phyloP scores from a whole-genome alignment of 2,113 vertebrate species.

The Pao palembangensis region DNA sequence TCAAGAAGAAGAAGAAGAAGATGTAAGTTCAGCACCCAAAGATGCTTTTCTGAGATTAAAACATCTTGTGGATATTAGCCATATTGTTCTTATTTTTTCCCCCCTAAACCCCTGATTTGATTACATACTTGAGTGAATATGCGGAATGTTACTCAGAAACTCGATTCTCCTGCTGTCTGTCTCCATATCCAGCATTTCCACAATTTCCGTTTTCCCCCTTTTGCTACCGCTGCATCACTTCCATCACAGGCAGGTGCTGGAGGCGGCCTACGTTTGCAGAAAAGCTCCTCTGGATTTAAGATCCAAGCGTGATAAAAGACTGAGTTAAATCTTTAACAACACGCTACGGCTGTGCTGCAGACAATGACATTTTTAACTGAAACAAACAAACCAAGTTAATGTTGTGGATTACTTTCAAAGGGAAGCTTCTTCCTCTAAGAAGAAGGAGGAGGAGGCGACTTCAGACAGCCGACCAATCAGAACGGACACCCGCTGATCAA shows the following conservation, averaged over 20 bases:
- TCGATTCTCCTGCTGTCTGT: constrained; percentile 50
- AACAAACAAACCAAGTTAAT: no score
- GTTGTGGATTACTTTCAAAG: no score
- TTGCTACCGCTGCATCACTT: no score
- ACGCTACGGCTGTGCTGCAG: no score
- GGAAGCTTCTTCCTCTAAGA: no score
- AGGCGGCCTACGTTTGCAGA: constrained; percentile 35
- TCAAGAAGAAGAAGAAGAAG: constrained; percentile 17
- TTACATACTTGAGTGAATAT: constrained; percentile 59
- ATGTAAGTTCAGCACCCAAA: constrained; percentile 28
- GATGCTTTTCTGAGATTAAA: constrained; percentile 45
- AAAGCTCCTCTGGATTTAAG: constrained; percentile 47
- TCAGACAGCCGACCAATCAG: no score
- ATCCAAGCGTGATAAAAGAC: constrained; percentile 57
- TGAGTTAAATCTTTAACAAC: no score
- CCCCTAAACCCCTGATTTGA: constrained; percentile 40
- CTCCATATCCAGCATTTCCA: constrained; percentile 40
- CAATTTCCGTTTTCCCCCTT: constrained; percentile 14
- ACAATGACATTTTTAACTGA: no score
- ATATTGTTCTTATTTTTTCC: constrained; percentile 23
- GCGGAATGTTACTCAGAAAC: constrained; percentile 43
- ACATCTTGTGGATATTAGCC: constrained; percentile 40
- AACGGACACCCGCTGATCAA: no score
- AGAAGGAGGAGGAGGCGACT: no score
- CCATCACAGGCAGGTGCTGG: constrained; percentile 11